Evolutionary conservation across 1,140 invertebrate species (phyloP).

Genomic region (Drosophila littoralis): DNA sequence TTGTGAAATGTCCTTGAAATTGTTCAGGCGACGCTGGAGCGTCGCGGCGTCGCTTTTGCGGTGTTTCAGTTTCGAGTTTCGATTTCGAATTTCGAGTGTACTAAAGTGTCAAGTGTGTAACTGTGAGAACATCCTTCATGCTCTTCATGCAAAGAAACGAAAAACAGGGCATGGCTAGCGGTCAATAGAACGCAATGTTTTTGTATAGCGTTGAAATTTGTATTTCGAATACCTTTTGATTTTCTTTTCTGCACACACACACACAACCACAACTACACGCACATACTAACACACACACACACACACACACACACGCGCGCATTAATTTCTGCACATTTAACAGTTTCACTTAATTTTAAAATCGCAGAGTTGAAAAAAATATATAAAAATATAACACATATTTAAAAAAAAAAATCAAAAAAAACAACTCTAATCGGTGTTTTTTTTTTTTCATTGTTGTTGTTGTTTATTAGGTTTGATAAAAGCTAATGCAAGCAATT

Average conservation of each 20-base stretch:
- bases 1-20: slow-evolving; percentile 27
- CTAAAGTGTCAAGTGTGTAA: slow-evolving; percentile 30
- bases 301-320: slow-evolving; percentile 20
- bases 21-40: not conserved
- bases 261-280: slow-evolving; percentile 11
- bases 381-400: slow-evolving; percentile 21
- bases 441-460: slow-evolving; percentile 67
- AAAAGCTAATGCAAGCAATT: slow-evolving; percentile 50
- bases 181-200: slow-evolving; percentile 52
- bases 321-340: slow-evolving; percentile 47
- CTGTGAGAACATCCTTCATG: not conserved
- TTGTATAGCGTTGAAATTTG: slow-evolving; percentile 3
- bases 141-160: not conserved
- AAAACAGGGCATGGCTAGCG: slow-evolving; percentile 22
- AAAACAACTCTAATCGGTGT: slow-evolving; percentile 51
- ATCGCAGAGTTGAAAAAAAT: slow-evolving; percentile 25
- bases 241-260: slow-evolving; percentile 9
- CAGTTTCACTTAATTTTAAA: slow-evolving; percentile 55
- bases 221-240: slow-evolving; percentile 5
- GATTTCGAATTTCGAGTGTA: slow-evolving; percentile 22
- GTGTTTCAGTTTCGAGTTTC: slow-evolving; percentile 30
- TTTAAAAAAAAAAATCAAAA: slow-evolving; percentile 6
- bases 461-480: slow-evolving; percentile 82
- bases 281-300: slow-evolving; percentile 4
- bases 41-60: slow-evolving; percentile 29